Base-by-base conservation (phyloP, 1,140 invertebrate species). In the Lepidurus packardi region DNA sequence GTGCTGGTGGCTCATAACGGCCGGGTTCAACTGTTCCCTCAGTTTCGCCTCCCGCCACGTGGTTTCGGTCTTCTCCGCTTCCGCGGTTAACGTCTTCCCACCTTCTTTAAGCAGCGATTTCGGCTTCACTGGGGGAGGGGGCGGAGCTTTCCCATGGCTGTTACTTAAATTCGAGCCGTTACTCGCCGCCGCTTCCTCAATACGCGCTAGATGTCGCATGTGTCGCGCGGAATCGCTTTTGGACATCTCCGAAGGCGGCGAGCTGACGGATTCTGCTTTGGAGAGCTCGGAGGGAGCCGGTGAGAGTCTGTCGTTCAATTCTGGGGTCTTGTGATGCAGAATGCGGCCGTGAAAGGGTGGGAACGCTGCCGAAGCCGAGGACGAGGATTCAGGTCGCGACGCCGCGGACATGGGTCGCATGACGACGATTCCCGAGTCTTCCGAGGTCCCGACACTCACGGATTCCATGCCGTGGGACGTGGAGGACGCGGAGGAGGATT, bases 231-330 rank as follows among this genome's bases (percentile, higher is more conserved):
- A 83, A 79, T 84, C 84, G 21, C 82, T 82, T 79, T 84, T 84
- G 34, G 83, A 83, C n/a, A 84, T 81, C 77, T 85, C 84, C 77
- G 83, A 83, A 21, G 83, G 82, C 43, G 83, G 84, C 8, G 84
- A 84, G n/a, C 84, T 79, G 8, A 83, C 83, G 76, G 84, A 83
- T 75, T 84, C 84, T 42, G 84, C 83, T 74, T 84, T 84, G 42
- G 83, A 83, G 65, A n/a, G 24, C 76, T 85, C 84, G 53, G 82
- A 83, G 10, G 84, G 83, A 25, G 84, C 84, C 8, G 84, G 84
- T 2, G 83, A 84, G 77, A 83, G 81, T 10, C 83, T 80, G 25
- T 83, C 83, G 10, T 24, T 44, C n/a, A 16, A 16, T n/a, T 76
- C 43, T 2, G 21, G 75, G 34, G 80, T 82, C 53, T 82, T 83